Base-by-base conservation (phyloP, 92 coral and sea anemone genomes). In the Actinernus sp. region DNA sequence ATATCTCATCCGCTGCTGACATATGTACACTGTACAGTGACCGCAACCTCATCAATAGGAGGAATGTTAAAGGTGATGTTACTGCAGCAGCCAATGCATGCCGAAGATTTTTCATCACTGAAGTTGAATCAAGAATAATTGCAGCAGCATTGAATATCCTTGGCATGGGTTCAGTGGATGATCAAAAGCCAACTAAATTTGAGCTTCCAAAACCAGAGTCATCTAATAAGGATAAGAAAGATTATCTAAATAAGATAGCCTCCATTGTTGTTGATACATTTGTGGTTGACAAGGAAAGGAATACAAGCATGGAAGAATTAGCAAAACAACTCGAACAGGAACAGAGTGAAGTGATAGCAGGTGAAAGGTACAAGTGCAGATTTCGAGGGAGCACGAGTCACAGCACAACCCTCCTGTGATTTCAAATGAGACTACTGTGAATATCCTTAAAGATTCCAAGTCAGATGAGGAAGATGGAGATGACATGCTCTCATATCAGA, bases 41-140 rank as follows among this genome's bases (percentile, higher is more conserved):
- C 61, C 22, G 88, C 41, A 89, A 68, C 29, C 61, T 90, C 18
- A 44, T 85, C 0, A 90, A 80, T 66, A 41, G 86, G 17, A 71
- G 96, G 3, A 90, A 90, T 59, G 89, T 90, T 13, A 85, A 85
- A 51, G 73, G 81, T 5, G 96, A 89, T 31, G 92, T 89, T 8
- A 1, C 85, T 2, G 49, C 81, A 1, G 92, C 96, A 19, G 96
- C 79, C 17, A 90, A 85, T 63, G 58, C 96, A 21, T 90, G 96
- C 36, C 58, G 86, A 10, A 59, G 86, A 52, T 90, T 90, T 37
- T 80, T 90, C 39, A 45, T 57, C 44, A 30, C 80, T 22, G 96
- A 89, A 23, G 84, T 89, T 7, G 78, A 85, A 37, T 46, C 86
- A 4, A 54, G 83, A 17, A 67, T 85, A 2, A 54, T 75, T 79